A percentile compares a stretch with the other conserved stretches of the same genome.
These are phyloP conservation scores for Melinaea menophilus DNA, from an alignment of 2,888 invertebrate genomes.

Conservation along the genomic window DNA sequence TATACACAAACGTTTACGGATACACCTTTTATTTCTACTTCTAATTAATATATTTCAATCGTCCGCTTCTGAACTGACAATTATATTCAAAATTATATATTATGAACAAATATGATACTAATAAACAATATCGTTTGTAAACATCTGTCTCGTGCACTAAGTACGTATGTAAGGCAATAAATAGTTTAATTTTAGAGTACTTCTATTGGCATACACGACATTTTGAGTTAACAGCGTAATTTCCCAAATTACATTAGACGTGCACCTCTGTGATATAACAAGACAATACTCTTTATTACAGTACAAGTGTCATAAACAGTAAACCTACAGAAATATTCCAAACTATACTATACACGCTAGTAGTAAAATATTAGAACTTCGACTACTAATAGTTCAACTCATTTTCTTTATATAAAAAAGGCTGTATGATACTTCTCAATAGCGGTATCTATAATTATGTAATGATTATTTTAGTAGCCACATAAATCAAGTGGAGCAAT, in stretches of 20 bases:
- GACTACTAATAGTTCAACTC: neutral
- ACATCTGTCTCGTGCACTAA: constrained; percentile 30
- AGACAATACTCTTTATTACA: constrained; percentile 6
- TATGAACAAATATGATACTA: too few species aligned
- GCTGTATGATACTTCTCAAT: neutral
- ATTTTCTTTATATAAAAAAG: neutral
- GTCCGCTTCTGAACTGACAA: too few species aligned
- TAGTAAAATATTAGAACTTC: too few species aligned
- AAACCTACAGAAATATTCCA: too few species aligned
- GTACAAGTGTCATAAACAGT: neutral
- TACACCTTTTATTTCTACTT: neutral
- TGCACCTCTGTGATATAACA: constrained; percentile 14
- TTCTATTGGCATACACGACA: constrained; percentile 53
- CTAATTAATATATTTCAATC: too few species aligned
- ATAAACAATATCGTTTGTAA: constrained; percentile 25
- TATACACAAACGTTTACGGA: neutral
- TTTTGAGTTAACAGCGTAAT: constrained; percentile 50
- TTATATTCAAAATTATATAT: too few species aligned
- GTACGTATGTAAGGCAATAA: constrained; percentile 27
- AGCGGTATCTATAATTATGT: constrained; percentile 34
- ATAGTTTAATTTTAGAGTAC: constrained; percentile 49
- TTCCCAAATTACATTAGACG: constrained; percentile 44
- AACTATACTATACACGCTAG: too few species aligned
- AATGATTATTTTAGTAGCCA: constrained; percentile 33
- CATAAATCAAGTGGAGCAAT: constrained; percentile 39